These are phyloP conservation scores for Leuciscus waleckii DNA, from an alignment of 2,797 vertebrate genomes.

Conservation along the genomic window DNA sequence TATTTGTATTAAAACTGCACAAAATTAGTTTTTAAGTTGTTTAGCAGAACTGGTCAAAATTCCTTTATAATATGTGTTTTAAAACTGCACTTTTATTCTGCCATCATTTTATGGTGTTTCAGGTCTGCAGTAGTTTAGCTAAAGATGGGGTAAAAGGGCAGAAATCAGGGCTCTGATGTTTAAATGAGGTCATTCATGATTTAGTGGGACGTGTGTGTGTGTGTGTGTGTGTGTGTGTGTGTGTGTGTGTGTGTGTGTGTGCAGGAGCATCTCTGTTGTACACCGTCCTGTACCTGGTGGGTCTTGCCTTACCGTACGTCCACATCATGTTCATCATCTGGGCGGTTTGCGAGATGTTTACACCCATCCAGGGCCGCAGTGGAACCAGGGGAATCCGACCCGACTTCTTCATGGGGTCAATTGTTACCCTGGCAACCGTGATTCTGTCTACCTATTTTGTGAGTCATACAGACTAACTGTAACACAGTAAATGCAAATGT, in stretches of 20 bases:
- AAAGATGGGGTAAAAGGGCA: neutral
- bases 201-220: too few species aligned
- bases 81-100: neutral
- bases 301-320: conserved; percentile 88
- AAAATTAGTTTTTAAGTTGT: too few species aligned
- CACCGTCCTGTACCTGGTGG: conserved; percentile 85
- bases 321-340: conserved; percentile 94
- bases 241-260: conserved; percentile 5
- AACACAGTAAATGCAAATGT: neutral
- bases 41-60: too few species aligned
- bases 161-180: too few species aligned
- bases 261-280: conserved; percentile 88
- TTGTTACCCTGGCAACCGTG: conserved; percentile 83
- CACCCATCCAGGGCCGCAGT: conserved; percentile 94
- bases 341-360: conserved; percentile 97
- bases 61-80: neutral
- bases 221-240: too few species aligned
- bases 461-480: conserved; percentile 67
- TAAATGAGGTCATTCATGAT: too few species aligned
- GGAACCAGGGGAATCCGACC: conserved; percentile 91
- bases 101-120: neutral
- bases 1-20: too few species aligned
- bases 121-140: neutral
- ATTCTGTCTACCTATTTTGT: conserved; percentile 94
- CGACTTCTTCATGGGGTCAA: conserved; percentile 87